These are phyloP conservation scores for Sinosuthora webbiana DNA, from an alignment of 2,113 vertebrate species.

Conservation along the genomic window DNA sequence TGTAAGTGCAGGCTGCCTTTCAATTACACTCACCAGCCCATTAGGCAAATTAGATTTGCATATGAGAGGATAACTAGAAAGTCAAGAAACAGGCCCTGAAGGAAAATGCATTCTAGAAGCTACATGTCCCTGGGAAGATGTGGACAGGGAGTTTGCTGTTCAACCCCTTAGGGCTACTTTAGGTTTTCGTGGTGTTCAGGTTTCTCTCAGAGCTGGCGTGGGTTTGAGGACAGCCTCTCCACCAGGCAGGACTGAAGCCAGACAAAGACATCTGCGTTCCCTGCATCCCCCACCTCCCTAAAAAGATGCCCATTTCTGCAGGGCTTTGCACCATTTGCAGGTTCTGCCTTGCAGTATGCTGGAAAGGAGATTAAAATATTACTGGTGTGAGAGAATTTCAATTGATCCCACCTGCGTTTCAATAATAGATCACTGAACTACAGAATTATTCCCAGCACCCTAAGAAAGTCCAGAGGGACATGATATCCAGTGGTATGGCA, in stretches of 20 bases:
- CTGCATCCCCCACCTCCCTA: not conserved
- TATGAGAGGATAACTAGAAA: constrained; percentile 23
- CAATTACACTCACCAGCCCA: constrained; percentile 59
- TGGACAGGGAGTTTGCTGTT: not conserved
- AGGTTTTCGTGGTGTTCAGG: not conserved
- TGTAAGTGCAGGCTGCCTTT: constrained; percentile 49
- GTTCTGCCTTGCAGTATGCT: not conserved
- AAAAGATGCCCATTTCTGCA: not conserved
- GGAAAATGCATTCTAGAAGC: not conserved
- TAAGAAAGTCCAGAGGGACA: not conserved
- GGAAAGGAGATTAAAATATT: not conserved
- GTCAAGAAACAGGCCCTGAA: constrained; percentile 35
- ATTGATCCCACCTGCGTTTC: not conserved
- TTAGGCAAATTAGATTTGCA: constrained; percentile 57
- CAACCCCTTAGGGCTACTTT: not conserved
- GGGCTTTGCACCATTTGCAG: not conserved
- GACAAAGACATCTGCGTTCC: not conserved
- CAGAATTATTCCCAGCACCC: not conserved
- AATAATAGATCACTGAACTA: not conserved
- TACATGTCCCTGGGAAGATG: not conserved
- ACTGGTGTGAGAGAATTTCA: not conserved
- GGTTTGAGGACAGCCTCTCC: not conserved
- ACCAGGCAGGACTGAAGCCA: not conserved
- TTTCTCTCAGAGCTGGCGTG: accelerated
- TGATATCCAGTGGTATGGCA: not conserved